Evolutionary conservation across 1,140 invertebrate species (phyloP).

Genomic region (Linepithema humile): DNA sequence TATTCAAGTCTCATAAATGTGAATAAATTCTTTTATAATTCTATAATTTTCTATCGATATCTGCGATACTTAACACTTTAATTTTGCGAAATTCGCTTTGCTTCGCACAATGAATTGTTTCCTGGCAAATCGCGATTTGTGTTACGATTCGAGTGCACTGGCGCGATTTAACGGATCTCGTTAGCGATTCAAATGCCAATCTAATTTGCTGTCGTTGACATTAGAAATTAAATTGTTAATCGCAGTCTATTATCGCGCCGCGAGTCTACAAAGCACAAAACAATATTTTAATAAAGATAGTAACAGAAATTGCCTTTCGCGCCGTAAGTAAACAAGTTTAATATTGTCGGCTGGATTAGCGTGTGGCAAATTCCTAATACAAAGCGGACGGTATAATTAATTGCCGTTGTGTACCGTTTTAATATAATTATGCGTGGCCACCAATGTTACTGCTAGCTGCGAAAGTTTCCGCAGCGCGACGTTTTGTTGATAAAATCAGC

Average conservation of each 20-base stretch:
- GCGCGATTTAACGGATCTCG: background rate
- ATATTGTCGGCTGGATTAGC: conserved; percentile 40
- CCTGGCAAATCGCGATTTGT: background rate
- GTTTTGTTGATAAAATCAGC: conserved; percentile 51
- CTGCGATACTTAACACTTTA: background rate
- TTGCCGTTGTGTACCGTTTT: conserved; percentile 63
- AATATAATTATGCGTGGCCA: conserved; percentile 65
- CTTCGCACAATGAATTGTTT: background rate
- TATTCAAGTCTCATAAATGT: background rate
- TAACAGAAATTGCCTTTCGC: conserved; percentile 32
- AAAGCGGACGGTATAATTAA: conserved; percentile 68
- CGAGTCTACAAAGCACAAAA: background rate
- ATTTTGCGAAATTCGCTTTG: background rate
- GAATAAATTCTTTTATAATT: background rate
- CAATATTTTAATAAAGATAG: conserved; percentile 33
- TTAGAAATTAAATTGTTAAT: conserved; percentile 62
- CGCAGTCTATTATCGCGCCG: conserved; percentile 36
- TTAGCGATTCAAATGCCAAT: background rate
- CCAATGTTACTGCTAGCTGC: conserved; percentile 70
- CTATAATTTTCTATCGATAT: background rate
- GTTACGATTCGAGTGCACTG: background rate
- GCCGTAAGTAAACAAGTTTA: conserved; percentile 27
- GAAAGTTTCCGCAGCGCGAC: conserved; percentile 55
- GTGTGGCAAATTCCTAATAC: conserved; percentile 60
- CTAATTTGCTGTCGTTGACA: background rate